A percentile compares a stretch with the other conserved stretches of the same genome.
Evolutionary conservation across 2,113 vertebrate species (phyloP).

Genomic region (Rhabdomys dilectus): DNA sequence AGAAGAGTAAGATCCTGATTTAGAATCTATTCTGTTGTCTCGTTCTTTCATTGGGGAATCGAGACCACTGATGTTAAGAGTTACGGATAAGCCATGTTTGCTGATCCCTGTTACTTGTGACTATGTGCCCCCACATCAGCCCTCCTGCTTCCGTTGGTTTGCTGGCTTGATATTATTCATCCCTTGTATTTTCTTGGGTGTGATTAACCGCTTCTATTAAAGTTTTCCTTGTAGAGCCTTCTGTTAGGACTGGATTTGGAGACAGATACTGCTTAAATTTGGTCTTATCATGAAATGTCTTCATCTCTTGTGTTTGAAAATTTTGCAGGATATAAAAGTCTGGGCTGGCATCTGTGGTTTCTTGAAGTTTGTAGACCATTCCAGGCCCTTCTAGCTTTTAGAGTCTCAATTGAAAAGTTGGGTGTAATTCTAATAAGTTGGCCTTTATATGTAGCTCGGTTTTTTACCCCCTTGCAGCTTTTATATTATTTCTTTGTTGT

Average conservation of each 20-base stretch:
- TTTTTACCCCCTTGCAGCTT: background rate
- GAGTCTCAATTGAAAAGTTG: background rate
- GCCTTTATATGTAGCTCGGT: background rate
- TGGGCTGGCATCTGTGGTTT: background rate
- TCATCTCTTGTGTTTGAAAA: background rate
- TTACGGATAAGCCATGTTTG: background rate
- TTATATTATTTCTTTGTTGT: background rate
- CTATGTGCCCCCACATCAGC: fast-evolving
- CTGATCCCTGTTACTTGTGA: background rate
- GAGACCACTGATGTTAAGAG: background rate
- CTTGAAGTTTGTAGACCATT: background rate
- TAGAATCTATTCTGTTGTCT: background rate
- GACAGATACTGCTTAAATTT: background rate
- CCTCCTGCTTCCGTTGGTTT: background rate
- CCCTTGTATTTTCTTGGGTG: background rate
- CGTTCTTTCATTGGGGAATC: background rate
- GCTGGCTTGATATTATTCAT: background rate
- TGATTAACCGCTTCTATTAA: background rate
- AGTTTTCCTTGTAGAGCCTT: background rate
- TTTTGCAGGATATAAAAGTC: background rate
- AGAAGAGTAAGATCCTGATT: background rate
- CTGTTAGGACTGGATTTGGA: background rate
- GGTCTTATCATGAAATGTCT: background rate
- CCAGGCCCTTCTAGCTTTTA: background rate
- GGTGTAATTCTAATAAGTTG: background rate